A percentile compares a stretch with the other conserved stretches of the same genome.
Evolutionary conservation across 2,113 vertebrate species (phyloP).

Genomic region (Cynocephalus volans): DNA sequence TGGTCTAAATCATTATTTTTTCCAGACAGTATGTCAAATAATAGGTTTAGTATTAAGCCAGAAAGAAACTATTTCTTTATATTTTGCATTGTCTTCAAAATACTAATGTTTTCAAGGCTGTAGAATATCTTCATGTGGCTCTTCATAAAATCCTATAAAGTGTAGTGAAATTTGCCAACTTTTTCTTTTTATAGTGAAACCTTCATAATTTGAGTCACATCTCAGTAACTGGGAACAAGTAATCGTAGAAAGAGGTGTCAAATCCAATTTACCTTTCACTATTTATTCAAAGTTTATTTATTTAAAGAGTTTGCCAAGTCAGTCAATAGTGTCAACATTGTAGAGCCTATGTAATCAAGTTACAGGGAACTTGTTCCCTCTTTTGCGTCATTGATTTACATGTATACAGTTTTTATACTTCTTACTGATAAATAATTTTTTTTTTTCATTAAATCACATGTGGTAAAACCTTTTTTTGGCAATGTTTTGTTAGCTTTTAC

Average conservation of each 20-base stretch:
- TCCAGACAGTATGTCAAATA: slow-evolving; percentile 52
- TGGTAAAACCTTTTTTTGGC: background rate
- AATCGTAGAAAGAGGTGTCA: slow-evolving; percentile 49
- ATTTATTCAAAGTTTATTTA: background rate
- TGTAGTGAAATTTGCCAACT: background rate
- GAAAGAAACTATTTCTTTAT: slow-evolving; percentile 55
- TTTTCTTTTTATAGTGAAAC: slow-evolving; percentile 42
- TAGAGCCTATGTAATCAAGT: background rate
- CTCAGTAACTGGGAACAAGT: slow-evolving; percentile 14
- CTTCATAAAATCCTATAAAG: slow-evolving; percentile 27
- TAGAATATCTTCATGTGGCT: slow-evolving; percentile 46
- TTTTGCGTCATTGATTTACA: background rate
- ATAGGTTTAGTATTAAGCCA: slow-evolving; percentile 47
- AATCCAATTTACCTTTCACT: slow-evolving; percentile 42
- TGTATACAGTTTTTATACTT: background rate
- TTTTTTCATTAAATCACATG: background rate
- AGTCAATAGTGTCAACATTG: background rate
- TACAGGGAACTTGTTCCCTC: background rate
- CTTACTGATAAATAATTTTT: slow-evolving; percentile 29
- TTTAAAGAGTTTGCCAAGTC: background rate
- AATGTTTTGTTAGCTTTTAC: background rate
- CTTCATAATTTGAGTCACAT: slow-evolving; percentile 58
- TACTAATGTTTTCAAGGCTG: slow-evolving; percentile 28
- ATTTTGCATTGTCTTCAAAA: slow-evolving; percentile 59
- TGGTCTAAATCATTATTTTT: slow-evolving; percentile 29